Percentiles rank a stretch among this genome's conserved stretches.
Evolutionary conservation across 2,888 invertebrate genomes (phyloP).

Genomic region (Yponomeuta evonymella): DNA sequence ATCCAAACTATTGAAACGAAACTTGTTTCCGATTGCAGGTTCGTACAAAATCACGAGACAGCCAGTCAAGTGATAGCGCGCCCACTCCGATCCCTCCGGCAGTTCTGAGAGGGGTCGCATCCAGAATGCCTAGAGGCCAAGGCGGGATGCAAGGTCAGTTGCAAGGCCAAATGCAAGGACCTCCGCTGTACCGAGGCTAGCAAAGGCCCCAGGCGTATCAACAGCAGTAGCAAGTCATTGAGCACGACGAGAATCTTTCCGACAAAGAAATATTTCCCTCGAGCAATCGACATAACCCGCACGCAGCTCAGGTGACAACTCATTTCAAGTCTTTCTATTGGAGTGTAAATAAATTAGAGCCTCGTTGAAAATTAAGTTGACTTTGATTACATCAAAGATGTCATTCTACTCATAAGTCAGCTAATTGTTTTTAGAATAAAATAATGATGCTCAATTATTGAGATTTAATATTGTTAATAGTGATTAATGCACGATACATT

Average conservation of each 20-base stretch:
- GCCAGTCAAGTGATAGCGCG: conserved; percentile 92
- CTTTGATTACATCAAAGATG: background rate
- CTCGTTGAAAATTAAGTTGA: background rate
- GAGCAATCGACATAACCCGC: conserved; percentile 68
- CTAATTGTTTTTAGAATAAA: background rate
- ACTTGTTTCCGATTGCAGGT: conserved; percentile 51
- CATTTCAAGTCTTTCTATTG: conserved; percentile 17
- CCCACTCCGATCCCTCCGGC: conserved; percentile 90
- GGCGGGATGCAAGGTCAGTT: conserved; percentile 68
- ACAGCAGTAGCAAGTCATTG: conserved; percentile 79
- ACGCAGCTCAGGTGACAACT: conserved; percentile 76
- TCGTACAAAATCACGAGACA: conserved; percentile 95
- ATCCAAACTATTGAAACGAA: background rate
- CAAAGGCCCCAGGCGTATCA: conserved; percentile 71
- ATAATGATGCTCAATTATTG: background rate
- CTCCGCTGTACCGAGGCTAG: conserved; percentile 60
- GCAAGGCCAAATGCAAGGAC: conserved; percentile 60
- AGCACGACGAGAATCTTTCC: conserved; percentile 90
- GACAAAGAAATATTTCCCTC: conserved; percentile 90
- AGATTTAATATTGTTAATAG: background rate
- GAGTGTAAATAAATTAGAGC: background rate
- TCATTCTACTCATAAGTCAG: background rate
- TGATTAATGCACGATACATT: background rate
- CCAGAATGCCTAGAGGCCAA: conserved; percentile 56
- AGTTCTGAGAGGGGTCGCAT: conserved; percentile 80